phyloP scores from a whole-genome alignment of 2,113 vertebrate genomes.

The Tursiops truncatus region DNA sequence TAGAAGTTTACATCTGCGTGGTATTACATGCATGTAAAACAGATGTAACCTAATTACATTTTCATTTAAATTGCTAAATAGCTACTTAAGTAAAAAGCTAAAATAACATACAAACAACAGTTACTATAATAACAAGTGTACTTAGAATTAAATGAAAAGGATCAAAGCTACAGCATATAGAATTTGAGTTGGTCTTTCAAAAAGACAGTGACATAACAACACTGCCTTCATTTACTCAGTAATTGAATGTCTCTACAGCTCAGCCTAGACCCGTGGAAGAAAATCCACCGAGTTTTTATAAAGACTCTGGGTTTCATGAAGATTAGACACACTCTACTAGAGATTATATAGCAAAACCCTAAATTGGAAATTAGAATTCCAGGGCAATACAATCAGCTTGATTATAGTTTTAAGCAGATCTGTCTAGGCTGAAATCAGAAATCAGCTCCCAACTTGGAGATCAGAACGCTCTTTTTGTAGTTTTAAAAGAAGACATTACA shows the following conservation, averaged over 20 bases:
- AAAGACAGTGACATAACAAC: constrained; percentile 89
- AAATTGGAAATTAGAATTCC: constrained; percentile 84
- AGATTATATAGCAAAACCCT: constrained; percentile 84
- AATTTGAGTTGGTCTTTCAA: constrained; percentile 92
- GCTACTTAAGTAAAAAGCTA: constrained; percentile 98
- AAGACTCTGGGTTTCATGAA: constrained; percentile 81
- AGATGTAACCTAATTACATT: constrained; percentile 99
- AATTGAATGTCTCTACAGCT: constrained; percentile 89
- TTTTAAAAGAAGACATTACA: constrained; percentile 57
- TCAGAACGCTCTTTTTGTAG: not conserved
- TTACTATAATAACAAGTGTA: constrained; percentile 97
- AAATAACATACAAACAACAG: constrained; percentile 99
- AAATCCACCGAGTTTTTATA: constrained; percentile 80
- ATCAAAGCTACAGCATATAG: constrained; percentile 92
- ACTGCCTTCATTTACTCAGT: constrained; percentile 91
- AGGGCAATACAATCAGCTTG: constrained; percentile 81
- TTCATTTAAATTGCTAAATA: constrained; percentile 99
- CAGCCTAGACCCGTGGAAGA: constrained; percentile 81
- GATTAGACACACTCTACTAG: constrained; percentile 82
- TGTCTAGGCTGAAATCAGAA: constrained; percentile 76
- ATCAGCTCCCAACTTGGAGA: constrained; percentile 67
- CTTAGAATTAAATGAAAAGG: constrained; percentile 93
- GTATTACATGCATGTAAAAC: constrained; percentile 96
- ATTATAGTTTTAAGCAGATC: constrained; percentile 80
- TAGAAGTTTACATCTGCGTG: constrained; percentile 93